Base-by-base conservation (phyloP, 1,140 invertebrate species). In the Pseudomyrmex sp. region DNA sequence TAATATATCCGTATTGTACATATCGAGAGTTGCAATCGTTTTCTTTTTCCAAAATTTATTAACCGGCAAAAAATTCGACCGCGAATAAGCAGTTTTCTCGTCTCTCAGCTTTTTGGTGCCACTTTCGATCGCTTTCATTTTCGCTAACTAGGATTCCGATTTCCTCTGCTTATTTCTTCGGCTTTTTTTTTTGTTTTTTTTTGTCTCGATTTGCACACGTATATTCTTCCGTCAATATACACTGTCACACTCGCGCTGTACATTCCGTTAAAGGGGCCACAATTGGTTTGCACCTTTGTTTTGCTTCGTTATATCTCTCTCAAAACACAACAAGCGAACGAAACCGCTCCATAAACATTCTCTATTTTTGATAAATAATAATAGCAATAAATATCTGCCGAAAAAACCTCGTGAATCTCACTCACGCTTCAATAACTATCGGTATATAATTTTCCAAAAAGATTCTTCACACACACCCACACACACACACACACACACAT, bases 321-420 rank as follows among this genome's bases (percentile, higher is more conserved):
- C 77, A 88, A 89, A 89, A 89, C 87, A 82, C 88, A 89, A 89
- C 88, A 89, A 89, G 88, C 88, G 88, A 89, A 89, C 87, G 80
- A 85, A 87, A 87, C 88, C 73, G 87, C 82, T 89, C 77, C 85
- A 48, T 89, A 89, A 88, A 88, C 87, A 87, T 35, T 35, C 77
- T 83, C 70, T 79, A 72, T 63, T 82, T 88, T 84, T 74, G 82
- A 89, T 88, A 89, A 89, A 89, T 89, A 89, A 89, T 89, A 86
- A 89, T 89, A 76, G 70, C 74, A 89, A 89, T 89, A 89, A 89
- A 89, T 89, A 89, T 87, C 52, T 75, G 82, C 85, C 88, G 85
- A 89, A 89, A 54, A 75, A 54, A 75, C 69, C 85, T 76, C 65
- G 70, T 62, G n/a, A 83, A n/a, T 86, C 73, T 88, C 68, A 84